Evolutionary conservation across 2,888 invertebrate species (phyloP).

Genomic region (Acholoe squamosa): DNA sequence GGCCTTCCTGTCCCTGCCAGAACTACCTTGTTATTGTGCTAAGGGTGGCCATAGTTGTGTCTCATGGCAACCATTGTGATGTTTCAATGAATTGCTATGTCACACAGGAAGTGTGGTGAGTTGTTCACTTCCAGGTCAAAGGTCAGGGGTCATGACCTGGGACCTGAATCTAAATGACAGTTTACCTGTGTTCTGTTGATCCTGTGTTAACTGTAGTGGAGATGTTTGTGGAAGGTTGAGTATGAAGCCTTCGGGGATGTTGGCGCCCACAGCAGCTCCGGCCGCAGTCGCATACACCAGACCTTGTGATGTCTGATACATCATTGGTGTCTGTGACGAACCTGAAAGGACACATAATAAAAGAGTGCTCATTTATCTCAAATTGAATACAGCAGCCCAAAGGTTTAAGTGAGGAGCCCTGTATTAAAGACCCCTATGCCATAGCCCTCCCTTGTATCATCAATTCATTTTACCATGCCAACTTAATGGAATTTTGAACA

Average conservation of each 20-base stretch:
- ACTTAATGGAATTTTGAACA: no score
- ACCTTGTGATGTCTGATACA: constrained; percentile 83
- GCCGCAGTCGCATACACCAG: constrained; percentile 83
- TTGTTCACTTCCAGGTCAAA: neutral
- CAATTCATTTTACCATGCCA: no score
- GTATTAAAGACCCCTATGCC: no score
- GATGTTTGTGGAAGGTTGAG: constrained; percentile 82
- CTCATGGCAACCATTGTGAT: neutral
- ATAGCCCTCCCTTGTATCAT: no score
- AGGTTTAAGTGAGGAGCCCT: no score
- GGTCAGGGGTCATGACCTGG: neutral
- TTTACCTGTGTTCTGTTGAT: neutral
- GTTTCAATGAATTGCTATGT: neutral
- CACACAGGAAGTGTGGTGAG: neutral
- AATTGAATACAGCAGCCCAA: no score
- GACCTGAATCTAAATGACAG: neutral
- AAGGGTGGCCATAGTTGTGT: neutral
- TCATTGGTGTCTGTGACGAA: constrained; percentile 74
- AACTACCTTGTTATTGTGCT: neutral
- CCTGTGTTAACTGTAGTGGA: constrained; percentile 63
- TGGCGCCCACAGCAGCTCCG: constrained; percentile 74
- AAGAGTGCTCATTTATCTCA: no score
- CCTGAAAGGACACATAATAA: no score
- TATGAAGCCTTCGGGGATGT: constrained; percentile 78
- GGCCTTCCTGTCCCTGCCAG: no score